A percentile compares a stretch with the other conserved stretches of the same genome.
Evolutionary conservation across 30 jellyfish, hydroid and myxozoan species (phyloP).

Genomic region (Nemopilema nomurai): DNA sequence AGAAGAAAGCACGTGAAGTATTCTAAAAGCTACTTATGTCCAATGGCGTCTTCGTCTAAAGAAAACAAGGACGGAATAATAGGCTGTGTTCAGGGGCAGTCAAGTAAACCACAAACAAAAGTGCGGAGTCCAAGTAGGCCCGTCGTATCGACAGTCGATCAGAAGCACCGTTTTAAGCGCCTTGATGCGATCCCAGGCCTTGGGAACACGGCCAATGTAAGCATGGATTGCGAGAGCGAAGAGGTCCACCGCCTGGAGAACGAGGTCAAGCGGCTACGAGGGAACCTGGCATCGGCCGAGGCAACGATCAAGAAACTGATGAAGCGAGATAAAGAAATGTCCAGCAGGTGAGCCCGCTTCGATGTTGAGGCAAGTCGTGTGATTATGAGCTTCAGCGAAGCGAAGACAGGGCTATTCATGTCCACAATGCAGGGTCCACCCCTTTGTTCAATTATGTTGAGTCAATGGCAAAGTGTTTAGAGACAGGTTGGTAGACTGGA

Average conservation of each 20-base stretch:
- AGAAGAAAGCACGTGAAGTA: not conserved
- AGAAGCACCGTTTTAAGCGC: constrained; percentile 17
- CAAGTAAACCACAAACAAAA: constrained; percentile 44
- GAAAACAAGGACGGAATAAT: constrained; percentile 7
- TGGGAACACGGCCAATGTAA: constrained; percentile 1
- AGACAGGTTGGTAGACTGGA: too few relatives aligned
- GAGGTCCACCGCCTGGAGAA: constrained; percentile 69
- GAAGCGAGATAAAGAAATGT: constrained; percentile 79
- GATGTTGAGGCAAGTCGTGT: not conserved
- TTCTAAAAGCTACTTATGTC: not conserved
- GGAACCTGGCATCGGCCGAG: constrained; percentile 76
- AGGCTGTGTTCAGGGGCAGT: constrained; percentile 30
- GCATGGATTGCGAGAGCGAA: constrained; percentile 33
- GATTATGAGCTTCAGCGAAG: not conserved
- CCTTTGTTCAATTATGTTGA: too few relatives aligned
- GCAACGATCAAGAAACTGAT: constrained; percentile 65
- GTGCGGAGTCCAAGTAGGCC: constrained; percentile 60
- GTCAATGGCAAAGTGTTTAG: too few relatives aligned
- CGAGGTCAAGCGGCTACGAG: constrained; percentile 75
- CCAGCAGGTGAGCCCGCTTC: constrained; percentile 56
- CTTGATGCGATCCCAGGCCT: constrained; percentile 36
- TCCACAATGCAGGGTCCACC: not conserved
- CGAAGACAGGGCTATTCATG: not conserved
- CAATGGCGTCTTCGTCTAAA: constrained; percentile 37
- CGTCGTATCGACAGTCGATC: constrained; percentile 52